phyloP scores from a whole-genome alignment of 2,888 invertebrate genomes.

The Spilosoma lubricipeda region DNA sequence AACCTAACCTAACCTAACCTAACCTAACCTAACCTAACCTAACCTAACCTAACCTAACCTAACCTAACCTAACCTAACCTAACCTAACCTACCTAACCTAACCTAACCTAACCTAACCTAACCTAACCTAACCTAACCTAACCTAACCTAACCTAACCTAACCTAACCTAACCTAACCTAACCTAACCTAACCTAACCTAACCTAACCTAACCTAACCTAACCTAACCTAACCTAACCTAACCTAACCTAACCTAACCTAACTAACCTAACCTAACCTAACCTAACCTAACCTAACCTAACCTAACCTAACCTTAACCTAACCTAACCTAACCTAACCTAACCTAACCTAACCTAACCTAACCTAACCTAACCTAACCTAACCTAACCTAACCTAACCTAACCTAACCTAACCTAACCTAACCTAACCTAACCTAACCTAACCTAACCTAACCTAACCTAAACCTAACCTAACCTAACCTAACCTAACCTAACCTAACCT shows the following conservation, averaged over 20 bases:
- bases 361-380: slow-evolving; percentile 28
- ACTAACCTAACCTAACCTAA: slow-evolving; percentile 8
- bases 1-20: slow-evolving; percentile 21
- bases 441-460: slow-evolving; percentile 25
- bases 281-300: not conserved
- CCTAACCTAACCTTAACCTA: too few relatives aligned
- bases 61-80: slow-evolving; percentile 5
- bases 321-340: not conserved
- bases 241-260: slow-evolving; percentile 25
- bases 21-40: slow-evolving; percentile 16
- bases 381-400: slow-evolving; percentile 26
- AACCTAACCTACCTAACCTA: slow-evolving; percentile 5
- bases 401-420: slow-evolving; percentile 26
- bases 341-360: slow-evolving; percentile 18
- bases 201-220: slow-evolving; percentile 22
- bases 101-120: not conserved
- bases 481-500: slow-evolving; percentile 11
- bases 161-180: not conserved
- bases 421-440: slow-evolving; percentile 26
- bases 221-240: slow-evolving; percentile 28
- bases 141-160: not conserved
- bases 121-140: too few relatives aligned
- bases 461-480: slow-evolving; percentile 22
- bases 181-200: not conserved
- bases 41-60: slow-evolving; percentile 4